Evolutionary conservation across 2,888 invertebrate genomes (phyloP), one percentile per base, ranked within the genome.

Genomic region (Digitonthophagus gazella): DNA sequence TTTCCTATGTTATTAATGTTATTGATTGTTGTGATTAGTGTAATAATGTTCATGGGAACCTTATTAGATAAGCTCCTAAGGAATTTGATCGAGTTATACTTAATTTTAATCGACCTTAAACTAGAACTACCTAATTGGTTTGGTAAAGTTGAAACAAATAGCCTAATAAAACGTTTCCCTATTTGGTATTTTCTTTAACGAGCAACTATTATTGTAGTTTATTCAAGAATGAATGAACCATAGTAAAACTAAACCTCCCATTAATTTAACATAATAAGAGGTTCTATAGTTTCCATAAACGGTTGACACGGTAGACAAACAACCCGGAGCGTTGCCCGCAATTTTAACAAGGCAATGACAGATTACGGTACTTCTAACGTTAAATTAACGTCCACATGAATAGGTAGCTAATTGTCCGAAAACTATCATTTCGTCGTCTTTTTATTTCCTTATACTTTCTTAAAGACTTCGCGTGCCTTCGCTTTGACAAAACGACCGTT

Each of bases 381-480:
- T 44, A 61, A 61, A 61, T 61, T 61, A 61, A 19, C 18, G 19
- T 19, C 6, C 61, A 61, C 61, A 61, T 61, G 18, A 61, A 61
- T 57, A 57, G 16, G 14, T 61, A 61, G 19, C 8, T 61, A 61
- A 61, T 61, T 61, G 61, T 18, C 61, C 18, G 18, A 61, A 61
- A 61, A 61, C 18, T 16, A 61, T 61, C 61, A 19, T 19, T 61
- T 18, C 18, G n/a, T 18, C 18, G 16, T n/a, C 18, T 20, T 18
- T 19, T 19, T 18, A n/a, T 20, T 18, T 61, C n/a, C 18, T 16
- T 6, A n/a, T 19, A 61, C 19, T 19, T 20, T 8, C 8, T 61
- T 18, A 18, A 19, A 61, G 20, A 20, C 20, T 18, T 19, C 18
- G n/a, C n/a, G 61, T 61, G 61, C 61, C 18, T 61, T 19, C 61